Base-by-base conservation (phyloP, 2,888 invertebrate species). In the Pilophorus perplexus region DNA sequence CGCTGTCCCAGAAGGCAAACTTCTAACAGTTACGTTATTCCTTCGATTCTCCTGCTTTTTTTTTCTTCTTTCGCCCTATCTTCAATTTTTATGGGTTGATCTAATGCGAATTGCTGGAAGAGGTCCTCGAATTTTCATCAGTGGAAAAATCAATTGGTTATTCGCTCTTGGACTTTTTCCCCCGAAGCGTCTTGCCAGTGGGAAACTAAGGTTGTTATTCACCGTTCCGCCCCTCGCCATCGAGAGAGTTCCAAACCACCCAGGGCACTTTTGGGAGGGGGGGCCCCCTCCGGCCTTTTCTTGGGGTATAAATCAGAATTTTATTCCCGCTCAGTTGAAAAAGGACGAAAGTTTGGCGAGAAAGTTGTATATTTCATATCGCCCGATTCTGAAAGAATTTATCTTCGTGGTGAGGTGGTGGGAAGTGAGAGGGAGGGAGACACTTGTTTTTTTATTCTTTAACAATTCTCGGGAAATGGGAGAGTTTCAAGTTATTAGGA, bases 301-400 rank as follows among this genome's bases (percentile, higher is more conserved):
- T 23, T 23, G 40, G 6, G 16, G 42, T 59, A 42, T 59, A 59
- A 59, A 59, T 59, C 59, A 59, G 42, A 59, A 59, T 59, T 59
- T 59, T 59, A 59, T 59, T 18, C 33, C 59, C 42, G 44, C n/a
- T 16, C 42, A n/a, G 59, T n/a, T 23, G 59, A 42, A 40, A 42
- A 59, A 59, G 42, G 59, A 59, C 59, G 25, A 59, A 59, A 59
- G 42, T 59, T 59, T 4, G 59, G 59, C 42, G 42, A 59, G 59
- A 55, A 37, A 25, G 59, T 59, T 40, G 42, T 59, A 59, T 42
- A 18, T 48, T 59, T 40, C 23, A 59, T 25, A 38, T n/a, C 23
- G 10, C 18, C 22, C 18, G 33, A 28, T 40, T 57, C 38, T 12
- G 48, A 22, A 23, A 20, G 40, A 28, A 57, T 57, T 57, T 57